phyloP scores from a whole-genome alignment of 2,113 vertebrate species.

The Carassius gibelio region DNA sequence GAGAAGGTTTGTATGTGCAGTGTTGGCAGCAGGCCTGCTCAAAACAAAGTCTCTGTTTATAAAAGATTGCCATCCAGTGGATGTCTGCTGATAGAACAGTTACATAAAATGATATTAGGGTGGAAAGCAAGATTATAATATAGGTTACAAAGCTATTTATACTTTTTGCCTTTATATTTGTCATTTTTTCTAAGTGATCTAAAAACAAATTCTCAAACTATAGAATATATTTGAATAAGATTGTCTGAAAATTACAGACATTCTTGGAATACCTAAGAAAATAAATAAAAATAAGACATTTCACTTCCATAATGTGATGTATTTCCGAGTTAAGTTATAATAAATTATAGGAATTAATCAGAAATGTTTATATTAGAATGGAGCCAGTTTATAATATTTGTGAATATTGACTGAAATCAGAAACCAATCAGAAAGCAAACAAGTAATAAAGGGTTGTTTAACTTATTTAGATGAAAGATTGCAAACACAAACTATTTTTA shows the following conservation, averaged over 20 bases:
- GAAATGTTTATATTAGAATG: not conserved
- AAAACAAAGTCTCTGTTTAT: not conserved
- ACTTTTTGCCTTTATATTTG: not conserved
- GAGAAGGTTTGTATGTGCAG: not conserved
- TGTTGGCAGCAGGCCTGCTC: not conserved
- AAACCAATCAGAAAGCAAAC: too few relatives aligned
- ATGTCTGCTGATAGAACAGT: not conserved
- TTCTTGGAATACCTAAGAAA: not conserved
- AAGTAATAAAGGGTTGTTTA: too few relatives aligned
- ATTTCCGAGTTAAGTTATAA: not conserved
- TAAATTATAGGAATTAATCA: not conserved
- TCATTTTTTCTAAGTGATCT: not conserved
- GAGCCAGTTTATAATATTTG: too few relatives aligned
- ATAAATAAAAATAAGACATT: too few relatives aligned
- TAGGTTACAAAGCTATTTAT: not conserved
- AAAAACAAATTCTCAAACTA: not conserved
- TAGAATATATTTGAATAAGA: too few relatives aligned
- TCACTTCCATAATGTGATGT: too few relatives aligned
- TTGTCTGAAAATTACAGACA: not conserved
- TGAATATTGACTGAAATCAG: too few relatives aligned
- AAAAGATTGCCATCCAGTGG: constrained; percentile 53
- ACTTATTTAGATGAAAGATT: too few relatives aligned
- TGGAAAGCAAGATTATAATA: not conserved
- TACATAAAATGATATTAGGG: not conserved
- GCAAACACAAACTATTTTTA: too few relatives aligned